Base-by-base conservation (phyloP, 2,797 vertebrate genomes). In the Hypotaenidia okinawae region DNA sequence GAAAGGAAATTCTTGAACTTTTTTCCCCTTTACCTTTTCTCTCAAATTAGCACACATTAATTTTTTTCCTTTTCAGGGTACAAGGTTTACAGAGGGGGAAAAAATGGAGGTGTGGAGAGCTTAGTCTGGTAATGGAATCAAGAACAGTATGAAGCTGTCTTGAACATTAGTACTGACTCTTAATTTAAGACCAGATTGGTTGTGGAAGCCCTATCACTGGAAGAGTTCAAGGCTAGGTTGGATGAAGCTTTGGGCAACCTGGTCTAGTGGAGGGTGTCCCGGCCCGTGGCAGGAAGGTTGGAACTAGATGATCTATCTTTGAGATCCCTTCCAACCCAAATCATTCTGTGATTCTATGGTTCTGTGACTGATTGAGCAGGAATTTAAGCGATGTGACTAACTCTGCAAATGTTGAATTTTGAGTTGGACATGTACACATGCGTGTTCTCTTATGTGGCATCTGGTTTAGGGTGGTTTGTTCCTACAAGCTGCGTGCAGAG, bases 381-480 rank as follows among this genome's bases (percentile, higher is more conserved):
- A 62, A 54, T 68, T 61, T 52, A 52, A 45, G 11, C 11, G 17
- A 19, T 0, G 3, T 54, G 52, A n/a, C 33, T 16, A 35, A n/a
- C 32, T 16, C 41, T 83, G 41, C 51, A 68, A 0, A 13, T 64
- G 24, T 11, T 52, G 10, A 39, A 59, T 17, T 51, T 74, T 41
- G 47, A 25, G 37, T 2, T 82, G 51, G 64, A 32, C 10, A 19
- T 18, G 11, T 25, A 15, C 17, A 8, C 18, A 16, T 17, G 13
- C 2, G 1, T 4, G 5, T 3, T 16, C 13, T 43, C 5, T 14
- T 25, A 19, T 5, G 24, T 55, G 61, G 49, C 4, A 25, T 22
- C 18, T 59, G 13, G 18, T 3, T 17, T 63, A 52, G 16, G 19
- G 7, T 59, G 19, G 0, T 5, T 68, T 68, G 82, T 70, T 37